Evolutionary conservation across 2,113 vertebrate genomes (phyloP), one percentile per base, ranked within the genome.

Genomic region (Macheiramphus alcinus): DNA sequence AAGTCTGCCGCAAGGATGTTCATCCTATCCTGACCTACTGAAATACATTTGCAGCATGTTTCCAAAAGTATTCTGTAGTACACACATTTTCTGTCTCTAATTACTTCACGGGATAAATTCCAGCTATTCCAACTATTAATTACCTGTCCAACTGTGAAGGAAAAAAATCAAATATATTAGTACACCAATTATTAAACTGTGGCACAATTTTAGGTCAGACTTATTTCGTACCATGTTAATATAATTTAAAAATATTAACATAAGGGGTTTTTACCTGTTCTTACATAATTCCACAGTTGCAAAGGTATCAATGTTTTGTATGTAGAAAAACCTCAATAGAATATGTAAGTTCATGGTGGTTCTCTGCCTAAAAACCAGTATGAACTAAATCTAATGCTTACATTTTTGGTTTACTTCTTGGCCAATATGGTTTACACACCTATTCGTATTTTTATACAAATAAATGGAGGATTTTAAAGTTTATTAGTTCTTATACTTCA

Each of bases 1-100:
- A 50, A 17, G 5, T 9, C 59, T 45, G 42, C 34, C 1, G 0
- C 32, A n/a, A 12, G 38, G 17, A 18, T 1, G 0, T 10, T 50
- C 32, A 9, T 55, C 55, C 52, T 56, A 7, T 32, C 40, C 58
- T 43, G 27, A 29, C 12, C 38, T n/a, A 32, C n/a, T 21, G n/a
- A 43, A 66, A 55, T 20, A 5, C 6, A 42, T 38, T 20, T 61
- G 40, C 27, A 59, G 14, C 40, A 7, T 9, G 12, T 22, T 66
- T 32, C 70, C 42, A 5, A 11, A 80, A 76, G 40, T 48, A 43
- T 43, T 27, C 45, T 17, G 17, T 6, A 92, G 58, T 31, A 43
- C 32, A 31, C 3, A 8, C 10, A 0, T 20, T 32, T 31, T 31
- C 65, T 53, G 20, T 29, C 52, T 32, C 31, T 50, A 34, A 58